Evolutionary conservation across 1,140 invertebrate genomes (phyloP), one percentile per base, ranked within the genome.

Genomic region (Lasioglossum albipes): DNA sequence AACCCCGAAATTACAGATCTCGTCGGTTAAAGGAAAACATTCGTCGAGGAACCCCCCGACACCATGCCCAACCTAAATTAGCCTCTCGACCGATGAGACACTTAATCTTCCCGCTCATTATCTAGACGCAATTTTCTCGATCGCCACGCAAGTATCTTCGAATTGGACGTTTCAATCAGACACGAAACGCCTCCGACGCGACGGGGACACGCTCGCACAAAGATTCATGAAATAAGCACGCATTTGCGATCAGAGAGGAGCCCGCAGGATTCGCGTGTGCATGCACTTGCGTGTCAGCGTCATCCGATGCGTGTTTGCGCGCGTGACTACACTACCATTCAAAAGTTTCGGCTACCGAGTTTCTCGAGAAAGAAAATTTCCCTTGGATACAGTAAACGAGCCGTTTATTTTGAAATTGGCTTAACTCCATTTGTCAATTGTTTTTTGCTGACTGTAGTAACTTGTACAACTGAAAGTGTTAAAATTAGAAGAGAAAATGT

Each of bases 211-310:
- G 61, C 4, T 49, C 41, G n/a, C 41, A 20, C 20, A 59, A 59
- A 10, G 18, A 64, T 27, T 22, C 49, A n/a, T 18, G 49, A 22
- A 42, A 52, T 31, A n/a, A 57, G 42, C 49, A 57, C 62, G 62
- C 62, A 65, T 10, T 16, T 20, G 59, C 12, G 22, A 73, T 75
- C 36, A 36, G 36, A 36, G 36, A 36, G 45, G 54, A 61, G 74
- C 68, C 66, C 52, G 36, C 36, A 52, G 49, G 77, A 45, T 13
- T 66, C 42, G 45, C 78, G 57, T 66, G 69, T 57, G 20, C 49
- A n/a, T 80, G 84, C 42, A 70, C 73, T 88, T 78, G 89, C 88
- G 84, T 89, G 87, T 85, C 84, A 81, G 77, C 13, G 52, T 13
- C 18, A 68, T 45, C 7, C 57, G 57, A 59, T 59, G 57, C 57